A percentile compares a stretch with the other conserved stretches of the same genome.
Conservation (phyloP, 2,113 vertebrate genomes). For the Bettongia penicillata region DNA sequence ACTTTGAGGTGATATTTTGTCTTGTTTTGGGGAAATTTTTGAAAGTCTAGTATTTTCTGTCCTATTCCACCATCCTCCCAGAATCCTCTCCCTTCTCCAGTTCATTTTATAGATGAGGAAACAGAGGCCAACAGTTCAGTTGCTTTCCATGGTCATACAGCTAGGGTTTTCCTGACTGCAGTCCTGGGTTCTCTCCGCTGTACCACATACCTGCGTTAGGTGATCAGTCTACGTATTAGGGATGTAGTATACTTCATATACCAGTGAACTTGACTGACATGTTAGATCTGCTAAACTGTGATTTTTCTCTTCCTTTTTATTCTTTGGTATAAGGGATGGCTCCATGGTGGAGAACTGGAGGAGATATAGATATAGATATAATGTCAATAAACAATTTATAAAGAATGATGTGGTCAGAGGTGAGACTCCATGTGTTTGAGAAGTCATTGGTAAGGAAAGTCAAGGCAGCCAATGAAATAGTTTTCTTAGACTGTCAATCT, state of each 20-base stretch:
- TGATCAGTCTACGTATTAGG: not conserved
- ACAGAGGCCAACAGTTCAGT: not conserved
- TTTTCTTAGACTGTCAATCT: not conserved
- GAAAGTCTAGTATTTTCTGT: too few species aligned
- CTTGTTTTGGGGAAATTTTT: too few species aligned
- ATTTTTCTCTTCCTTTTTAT: not conserved
- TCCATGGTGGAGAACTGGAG: not conserved
- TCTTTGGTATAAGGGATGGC: not conserved
- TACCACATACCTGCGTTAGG: not conserved
- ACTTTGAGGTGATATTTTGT: too few species aligned
- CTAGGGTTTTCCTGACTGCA: not conserved
- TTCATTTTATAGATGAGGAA: not conserved
- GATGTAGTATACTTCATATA: not conserved
- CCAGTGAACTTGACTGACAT: not conserved
- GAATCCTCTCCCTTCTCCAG: too few species aligned
- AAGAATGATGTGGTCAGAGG: not conserved
- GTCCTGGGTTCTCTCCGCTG: not conserved
- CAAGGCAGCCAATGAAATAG: not conserved
- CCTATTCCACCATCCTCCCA: too few species aligned
- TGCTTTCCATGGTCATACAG: not conserved
- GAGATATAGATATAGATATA: not conserved
- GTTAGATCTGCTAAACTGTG: not conserved
- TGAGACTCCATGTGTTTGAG: not conserved
- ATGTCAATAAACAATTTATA: not conserved
- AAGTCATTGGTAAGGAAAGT: not conserved